Percentiles rank a stretch among this genome's conserved stretches.
phyloP scores from a whole-genome alignment of 2,797 vertebrate species.

The Acrossocheilus fasciatus region DNA sequence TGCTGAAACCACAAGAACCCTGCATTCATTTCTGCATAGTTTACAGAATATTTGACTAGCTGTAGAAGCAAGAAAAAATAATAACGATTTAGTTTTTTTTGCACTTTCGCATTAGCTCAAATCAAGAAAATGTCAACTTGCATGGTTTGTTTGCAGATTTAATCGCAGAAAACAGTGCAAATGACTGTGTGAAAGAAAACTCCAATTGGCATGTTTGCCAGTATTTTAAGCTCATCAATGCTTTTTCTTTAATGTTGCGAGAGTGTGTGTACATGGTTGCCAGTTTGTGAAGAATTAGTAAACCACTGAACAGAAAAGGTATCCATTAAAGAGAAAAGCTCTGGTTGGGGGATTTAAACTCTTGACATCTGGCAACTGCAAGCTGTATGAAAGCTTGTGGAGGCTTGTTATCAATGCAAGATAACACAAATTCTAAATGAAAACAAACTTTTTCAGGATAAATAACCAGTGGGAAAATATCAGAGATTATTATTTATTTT shows the following conservation, averaged over 20 bases:
- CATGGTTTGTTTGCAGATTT: not conserved
- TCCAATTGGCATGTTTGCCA: not conserved
- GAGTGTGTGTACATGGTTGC: not conserved
- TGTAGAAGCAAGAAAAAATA: not conserved
- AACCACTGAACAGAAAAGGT: not conserved
- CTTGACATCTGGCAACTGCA: not conserved
- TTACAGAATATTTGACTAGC: slow-evolving; percentile 62
- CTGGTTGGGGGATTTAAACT: not conserved
- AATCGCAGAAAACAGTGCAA: not conserved
- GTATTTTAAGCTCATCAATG: not conserved
- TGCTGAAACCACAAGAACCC: slow-evolving; percentile 66
- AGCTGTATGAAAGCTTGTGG: not conserved
- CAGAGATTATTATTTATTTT: not conserved
- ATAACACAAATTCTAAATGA: not conserved
- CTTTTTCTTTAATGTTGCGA: not conserved
- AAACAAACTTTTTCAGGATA: not conserved
- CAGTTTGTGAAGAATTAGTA: not conserved
- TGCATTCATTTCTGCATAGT: slow-evolving; percentile 64
- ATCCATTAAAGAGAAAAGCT: not conserved
- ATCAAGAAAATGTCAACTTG: not conserved
- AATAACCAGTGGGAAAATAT: not conserved
- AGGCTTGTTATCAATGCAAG: not conserved
- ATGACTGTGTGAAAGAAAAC: not conserved
- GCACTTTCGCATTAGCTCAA: not conserved
- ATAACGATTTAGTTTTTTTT: not conserved